Percentiles rank a stretch among this genome's conserved stretches.
These are phyloP conservation scores for Petrocephalus schoutedeni DNA, from an alignment of 2,797 vertebrate genomes.

Conservation along the genomic window DNA sequence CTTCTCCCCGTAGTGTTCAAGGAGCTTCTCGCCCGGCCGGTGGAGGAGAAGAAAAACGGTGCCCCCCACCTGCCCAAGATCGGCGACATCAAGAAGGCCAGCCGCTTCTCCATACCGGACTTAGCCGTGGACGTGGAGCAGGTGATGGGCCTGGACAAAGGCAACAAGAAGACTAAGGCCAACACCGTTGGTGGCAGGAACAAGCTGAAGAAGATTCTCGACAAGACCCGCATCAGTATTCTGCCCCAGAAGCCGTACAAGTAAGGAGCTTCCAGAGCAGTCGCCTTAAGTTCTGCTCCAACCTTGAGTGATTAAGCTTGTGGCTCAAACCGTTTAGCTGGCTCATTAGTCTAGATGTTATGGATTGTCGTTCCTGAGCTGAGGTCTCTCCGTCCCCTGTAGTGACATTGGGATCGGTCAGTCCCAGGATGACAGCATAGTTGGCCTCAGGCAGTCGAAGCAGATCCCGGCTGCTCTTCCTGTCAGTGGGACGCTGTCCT, in stretches of 20 bases:
- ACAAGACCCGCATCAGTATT: constrained; percentile 98
- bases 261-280: constrained; percentile 55
- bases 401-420: constrained; percentile 95
- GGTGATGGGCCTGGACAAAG: constrained; percentile 93
- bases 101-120: constrained; percentile 95
- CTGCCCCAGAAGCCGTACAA: constrained; percentile 98
- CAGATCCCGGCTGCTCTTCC: constrained; percentile 89
- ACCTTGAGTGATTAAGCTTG: neutral
- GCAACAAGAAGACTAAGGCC: constrained; percentile 90
- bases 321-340: neutral
- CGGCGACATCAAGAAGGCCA: constrained; percentile 94
- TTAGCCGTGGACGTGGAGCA: constrained; percentile 96
- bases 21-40: constrained; percentile 84
- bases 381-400: constrained; percentile 32
- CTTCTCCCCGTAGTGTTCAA: constrained; percentile 78
- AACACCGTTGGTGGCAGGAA: constrained; percentile 96
- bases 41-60: constrained; percentile 90
- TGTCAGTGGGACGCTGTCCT: constrained; percentile 91
- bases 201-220: constrained; percentile 97
- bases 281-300: neutral
- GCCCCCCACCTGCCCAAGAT: constrained; percentile 97
- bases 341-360: neutral
- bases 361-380: neutral
- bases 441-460: constrained; percentile 92
- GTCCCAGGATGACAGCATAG: constrained; percentile 97